Conservation (phyloP, 2,113 vertebrate species). For the Nannobrachium achirus region DNA sequence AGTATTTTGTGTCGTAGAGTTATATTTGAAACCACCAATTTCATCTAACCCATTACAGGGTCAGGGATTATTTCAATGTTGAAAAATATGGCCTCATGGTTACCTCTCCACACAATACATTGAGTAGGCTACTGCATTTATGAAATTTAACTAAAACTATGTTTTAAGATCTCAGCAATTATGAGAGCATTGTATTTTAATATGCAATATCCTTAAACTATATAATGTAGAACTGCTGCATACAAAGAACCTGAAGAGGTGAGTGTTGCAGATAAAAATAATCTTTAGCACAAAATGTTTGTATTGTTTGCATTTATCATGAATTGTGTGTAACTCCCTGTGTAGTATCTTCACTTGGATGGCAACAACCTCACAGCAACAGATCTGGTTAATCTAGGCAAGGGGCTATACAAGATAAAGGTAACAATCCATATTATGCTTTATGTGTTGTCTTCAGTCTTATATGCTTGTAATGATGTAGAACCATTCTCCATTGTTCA, state of each 20-base stretch:
- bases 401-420: slow-evolving; percentile 94
- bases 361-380: slow-evolving; percentile 89
- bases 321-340: slow-evolving; percentile 18
- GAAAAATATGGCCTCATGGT: too few species aligned
- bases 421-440: slow-evolving; percentile 72
- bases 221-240: slow-evolving; percentile 70
- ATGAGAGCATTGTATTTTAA: background rate
- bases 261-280: slow-evolving; percentile 32
- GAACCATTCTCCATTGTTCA: slow-evolving; percentile 63
- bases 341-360: slow-evolving; percentile 89
- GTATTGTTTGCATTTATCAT: too few species aligned
- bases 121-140: too few species aligned
- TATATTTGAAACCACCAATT: too few species aligned
- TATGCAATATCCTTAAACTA: slow-evolving; percentile 43
- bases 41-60: too few species aligned
- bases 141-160: too few species aligned
- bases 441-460: slow-evolving; percentile 1
- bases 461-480: slow-evolving; percentile 39
- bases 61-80: too few species aligned
- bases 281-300: background rate
- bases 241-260: slow-evolving; percentile 78
- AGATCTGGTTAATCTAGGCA: slow-evolving; percentile 91
- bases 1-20: too few species aligned
- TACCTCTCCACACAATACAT: background rate
- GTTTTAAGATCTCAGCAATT: background rate